Conservation (phyloP, 2,797 vertebrate species). For the Galagoides demidoff region DNA sequence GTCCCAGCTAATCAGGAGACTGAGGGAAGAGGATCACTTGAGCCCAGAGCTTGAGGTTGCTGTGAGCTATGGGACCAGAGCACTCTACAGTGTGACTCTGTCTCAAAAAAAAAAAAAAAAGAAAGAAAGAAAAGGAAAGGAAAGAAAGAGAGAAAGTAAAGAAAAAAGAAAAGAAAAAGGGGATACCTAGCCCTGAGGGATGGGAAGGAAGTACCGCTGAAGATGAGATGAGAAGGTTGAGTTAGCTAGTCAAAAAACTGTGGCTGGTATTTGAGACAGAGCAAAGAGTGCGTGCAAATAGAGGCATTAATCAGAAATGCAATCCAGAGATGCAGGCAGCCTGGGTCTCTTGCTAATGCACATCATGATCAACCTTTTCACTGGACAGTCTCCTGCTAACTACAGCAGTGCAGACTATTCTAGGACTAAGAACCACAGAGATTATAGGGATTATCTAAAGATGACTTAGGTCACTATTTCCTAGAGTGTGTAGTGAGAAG, state of each 20-base stretch:
- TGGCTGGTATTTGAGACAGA: neutral
- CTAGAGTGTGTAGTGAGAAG: neutral
- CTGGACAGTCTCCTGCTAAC: neutral
- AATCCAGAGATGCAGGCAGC: neutral
- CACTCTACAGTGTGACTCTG: no score
- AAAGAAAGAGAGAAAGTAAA: no score
- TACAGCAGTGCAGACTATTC: neutral
- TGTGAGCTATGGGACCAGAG: no score
- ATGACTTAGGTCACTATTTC: neutral
- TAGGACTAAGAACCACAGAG: neutral
- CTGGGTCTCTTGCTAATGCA: accelerated
- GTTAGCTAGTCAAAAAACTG: neutral
- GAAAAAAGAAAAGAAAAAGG: no score
- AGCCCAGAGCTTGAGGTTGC: no score
- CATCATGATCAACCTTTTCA: neutral
- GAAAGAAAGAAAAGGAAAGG: no score
- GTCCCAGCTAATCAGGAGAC: no score
- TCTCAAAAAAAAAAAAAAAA: no score
- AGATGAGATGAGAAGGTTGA: neutral
- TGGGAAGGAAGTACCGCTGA: neutral
- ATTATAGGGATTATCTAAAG: neutral
- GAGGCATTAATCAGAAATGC: neutral
- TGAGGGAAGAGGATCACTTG: no score
- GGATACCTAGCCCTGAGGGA: neutral
- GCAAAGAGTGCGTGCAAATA: accelerated